These are phyloP conservation scores for Ctenodactylus gundi DNA, from an alignment of 2,113 vertebrate species.

Conservation along the genomic window DNA sequence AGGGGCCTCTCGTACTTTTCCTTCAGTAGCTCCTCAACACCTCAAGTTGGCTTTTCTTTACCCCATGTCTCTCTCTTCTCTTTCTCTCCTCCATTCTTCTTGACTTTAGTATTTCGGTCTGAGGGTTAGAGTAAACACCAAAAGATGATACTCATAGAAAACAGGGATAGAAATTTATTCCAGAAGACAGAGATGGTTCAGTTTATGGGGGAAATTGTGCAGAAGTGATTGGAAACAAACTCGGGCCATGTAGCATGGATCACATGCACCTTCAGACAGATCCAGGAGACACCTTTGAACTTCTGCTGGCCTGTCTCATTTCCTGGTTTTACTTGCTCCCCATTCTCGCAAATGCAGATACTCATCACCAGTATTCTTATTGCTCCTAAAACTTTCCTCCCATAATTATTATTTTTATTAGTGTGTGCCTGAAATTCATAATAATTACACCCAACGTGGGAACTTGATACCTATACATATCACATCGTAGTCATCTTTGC, in stretches of 20 bases:
- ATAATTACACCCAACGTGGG: no score
- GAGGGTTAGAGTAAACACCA: background rate
- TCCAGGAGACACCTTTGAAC: background rate
- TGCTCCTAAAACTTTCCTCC: background rate
- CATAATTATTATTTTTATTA: no score
- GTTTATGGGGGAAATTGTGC: background rate
- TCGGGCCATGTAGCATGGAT: background rate
- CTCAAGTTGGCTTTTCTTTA: background rate
- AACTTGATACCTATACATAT: no score
- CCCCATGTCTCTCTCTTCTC: background rate
- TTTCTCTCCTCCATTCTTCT: background rate
- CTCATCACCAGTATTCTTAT: background rate
- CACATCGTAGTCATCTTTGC: no score
- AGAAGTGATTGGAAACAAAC: background rate
- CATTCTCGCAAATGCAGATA: background rate
- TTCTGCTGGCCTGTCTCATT: background rate
- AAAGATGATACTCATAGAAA: background rate
- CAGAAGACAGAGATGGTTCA: background rate
- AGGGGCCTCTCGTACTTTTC: background rate
- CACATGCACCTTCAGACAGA: background rate
- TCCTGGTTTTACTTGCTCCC: background rate
- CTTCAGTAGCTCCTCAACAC: background rate
- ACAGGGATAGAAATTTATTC: background rate
- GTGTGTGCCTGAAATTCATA: no score
- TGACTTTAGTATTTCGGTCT: background rate